Evolutionary conservation across 2,888 invertebrate species (phyloP).

Genomic region (Dynastes maya): DNA sequence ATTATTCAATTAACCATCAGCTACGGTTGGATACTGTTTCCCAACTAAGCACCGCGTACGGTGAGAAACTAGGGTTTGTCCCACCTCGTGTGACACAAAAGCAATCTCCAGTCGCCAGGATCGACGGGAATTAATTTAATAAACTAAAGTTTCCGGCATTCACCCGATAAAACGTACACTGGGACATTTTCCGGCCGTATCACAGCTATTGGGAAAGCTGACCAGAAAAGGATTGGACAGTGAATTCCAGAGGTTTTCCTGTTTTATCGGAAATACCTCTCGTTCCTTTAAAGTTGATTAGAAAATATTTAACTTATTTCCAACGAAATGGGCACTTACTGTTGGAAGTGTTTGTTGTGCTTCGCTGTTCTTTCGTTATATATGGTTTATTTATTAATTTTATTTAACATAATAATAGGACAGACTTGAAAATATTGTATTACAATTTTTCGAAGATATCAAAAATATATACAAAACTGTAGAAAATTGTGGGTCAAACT

Average conservation of each 20-base stretch:
- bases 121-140: conserved; percentile 40
- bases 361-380: no score
- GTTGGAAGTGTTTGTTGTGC: no score
- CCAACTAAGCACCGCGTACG: conserved; percentile 3
- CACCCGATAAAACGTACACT: conserved; percentile 23
- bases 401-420: no score
- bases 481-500: no score
- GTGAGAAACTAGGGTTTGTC: conserved; percentile 24
- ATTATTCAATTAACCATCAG: conserved; percentile 39
- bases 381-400: no score
- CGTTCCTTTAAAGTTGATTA: conserved; percentile 2
- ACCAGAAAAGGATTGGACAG: background rate
- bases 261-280: background rate
- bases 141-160: conserved; percentile 16
- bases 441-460: no score
- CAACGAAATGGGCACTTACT: no score
- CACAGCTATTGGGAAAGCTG: background rate
- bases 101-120: conserved; percentile 30
- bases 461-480: no score
- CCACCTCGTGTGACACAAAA: conserved; percentile 33
- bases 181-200: conserved; percentile 23
- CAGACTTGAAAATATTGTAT: no score
- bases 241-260: background rate
- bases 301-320: background rate
- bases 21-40: conserved; percentile 34